Evolutionary conservation across 2,888 invertebrate genomes (phyloP).

Genomic region (Notocelia uddmanniana): DNA sequence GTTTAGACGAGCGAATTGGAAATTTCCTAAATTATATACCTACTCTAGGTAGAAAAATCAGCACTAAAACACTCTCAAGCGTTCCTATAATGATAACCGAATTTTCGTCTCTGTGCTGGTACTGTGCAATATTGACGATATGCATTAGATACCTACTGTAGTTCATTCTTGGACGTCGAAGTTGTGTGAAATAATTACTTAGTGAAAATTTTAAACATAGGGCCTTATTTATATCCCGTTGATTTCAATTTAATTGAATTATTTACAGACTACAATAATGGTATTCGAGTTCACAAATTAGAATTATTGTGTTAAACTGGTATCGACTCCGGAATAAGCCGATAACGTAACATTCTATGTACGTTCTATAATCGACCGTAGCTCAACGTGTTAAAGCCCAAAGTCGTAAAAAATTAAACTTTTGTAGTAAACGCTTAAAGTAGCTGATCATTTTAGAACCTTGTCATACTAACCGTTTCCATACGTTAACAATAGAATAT

Average conservation of each 20-base stretch:
- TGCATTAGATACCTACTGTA: no score
- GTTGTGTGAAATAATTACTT: no score
- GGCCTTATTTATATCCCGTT: not conserved
- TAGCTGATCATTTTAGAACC: conserved; percentile 2
- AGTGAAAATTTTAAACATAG: no score
- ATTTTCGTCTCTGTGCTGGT: no score
- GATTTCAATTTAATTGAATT: not conserved
- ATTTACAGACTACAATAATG: not conserved
- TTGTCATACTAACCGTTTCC: not conserved
- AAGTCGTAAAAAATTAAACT: not conserved
- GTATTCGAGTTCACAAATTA: not conserved
- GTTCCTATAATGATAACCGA: no score
- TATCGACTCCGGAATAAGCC: conserved; percentile 9
- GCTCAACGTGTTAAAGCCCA: conserved; percentile 6
- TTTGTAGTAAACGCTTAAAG: not conserved
- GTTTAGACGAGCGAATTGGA: no score
- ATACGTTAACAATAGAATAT: not conserved
- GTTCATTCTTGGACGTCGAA: no score
- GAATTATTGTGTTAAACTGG: not conserved
- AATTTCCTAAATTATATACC: no score
- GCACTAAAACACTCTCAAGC: no score
- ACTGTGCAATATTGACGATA: no score
- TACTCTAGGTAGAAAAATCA: no score
- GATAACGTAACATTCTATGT: conserved; percentile 12
- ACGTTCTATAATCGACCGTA: conserved; percentile 14